Base-by-base conservation (phyloP, 1,140 invertebrate genomes). In the Portunus trituberculatus region DNA sequence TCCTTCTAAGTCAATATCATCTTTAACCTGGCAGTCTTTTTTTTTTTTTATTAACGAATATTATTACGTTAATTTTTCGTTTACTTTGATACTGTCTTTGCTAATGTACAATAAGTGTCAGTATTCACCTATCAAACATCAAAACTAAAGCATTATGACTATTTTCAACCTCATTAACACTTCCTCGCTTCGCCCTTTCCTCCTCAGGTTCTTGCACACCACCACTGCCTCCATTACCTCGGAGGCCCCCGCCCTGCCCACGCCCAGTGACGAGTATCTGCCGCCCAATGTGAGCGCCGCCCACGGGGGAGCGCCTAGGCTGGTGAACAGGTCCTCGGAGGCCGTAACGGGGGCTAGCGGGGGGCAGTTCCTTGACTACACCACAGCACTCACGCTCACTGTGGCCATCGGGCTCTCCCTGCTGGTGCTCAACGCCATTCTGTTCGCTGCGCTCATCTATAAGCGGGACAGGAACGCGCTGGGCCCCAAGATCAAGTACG, bases 371-470 rank as follows among this genome's bases (percentile, higher is more conserved):
- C 83, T 96, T 25, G 96, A 96, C 87, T 99, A 99, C 97, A 99
- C 98, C 0, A 99, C 98, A 0, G 98, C 98, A 0, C 97, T 99
- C 0, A 98, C 98, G 25, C 98, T 99, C 4, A 99, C 99, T 0
- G 99, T 99, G 93, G 98, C 98, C 0, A 98, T 99, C 3, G 99
- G 99, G 0, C 99, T 98, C 96, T 98, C 98, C 84, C 97, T 99
- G 10, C 97, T 99, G 10, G 97, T 99, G 10, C 97, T 99, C 6
- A 99, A 99, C 97, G 98, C 99, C 14, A 97, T 99, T 0, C 99
- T 99, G 90, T 99, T 99, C 96, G 99, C 98, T 52, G 99, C 46
- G 16, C 99, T 99, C 67, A 99, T 99, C 96, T 99, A 99, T 96
- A 98, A 99, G 97, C 97, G 98, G 12, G 97, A 98, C 45, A 96